Base-by-base conservation (phyloP, 2,797 vertebrate genomes). In the Siniperca scherzeri region DNA sequence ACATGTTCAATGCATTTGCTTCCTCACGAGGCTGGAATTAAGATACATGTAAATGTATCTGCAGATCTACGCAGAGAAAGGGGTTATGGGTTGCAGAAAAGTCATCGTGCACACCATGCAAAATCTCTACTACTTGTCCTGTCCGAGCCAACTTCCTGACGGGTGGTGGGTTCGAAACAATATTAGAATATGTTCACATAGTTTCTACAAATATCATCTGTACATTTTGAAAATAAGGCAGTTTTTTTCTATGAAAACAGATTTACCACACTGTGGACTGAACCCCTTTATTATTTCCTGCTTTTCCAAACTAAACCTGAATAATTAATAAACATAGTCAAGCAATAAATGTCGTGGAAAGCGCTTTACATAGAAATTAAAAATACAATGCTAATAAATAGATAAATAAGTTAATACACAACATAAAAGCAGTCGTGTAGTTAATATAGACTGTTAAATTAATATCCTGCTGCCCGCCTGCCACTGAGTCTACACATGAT, bases 1-100 rank as follows among this genome's bases (percentile, higher is more conserved):
- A 82, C 50, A 66, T 25, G n/a, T 70, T 61, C 64, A 62, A 82
- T 70, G 53, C 65, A 75, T 68, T 66, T 68, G 17, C 27, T 66
- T 76, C 52, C 52, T 56, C 36, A 27, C 56, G 66, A 81, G 61
- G 48, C n/a, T 46, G 48, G 22, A 73, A 42, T 71, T 67, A 76
- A 68, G 42, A 74, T 11, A 19, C 6, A 52, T 12, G 10, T 11
- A 27, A 60, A 44, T 33, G 38, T 46, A 68, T 53, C 71, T 42
- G 67, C 57, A 57, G 78, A 66, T 7, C 36, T 25, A 36, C 2
- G 5, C 25, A 30, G 9, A 70, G 36, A 42, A 74, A 33, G 33
- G 27, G 36, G 25, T 59, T 78, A 5, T 11, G 19, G 4, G 57
- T 40, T 38, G 22, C 42, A 73, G 40, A 40, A 7, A 50, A 44